phyloP scores from a whole-genome alignment of 2,888 invertebrate genomes.

The Chloroclysta siterata region DNA sequence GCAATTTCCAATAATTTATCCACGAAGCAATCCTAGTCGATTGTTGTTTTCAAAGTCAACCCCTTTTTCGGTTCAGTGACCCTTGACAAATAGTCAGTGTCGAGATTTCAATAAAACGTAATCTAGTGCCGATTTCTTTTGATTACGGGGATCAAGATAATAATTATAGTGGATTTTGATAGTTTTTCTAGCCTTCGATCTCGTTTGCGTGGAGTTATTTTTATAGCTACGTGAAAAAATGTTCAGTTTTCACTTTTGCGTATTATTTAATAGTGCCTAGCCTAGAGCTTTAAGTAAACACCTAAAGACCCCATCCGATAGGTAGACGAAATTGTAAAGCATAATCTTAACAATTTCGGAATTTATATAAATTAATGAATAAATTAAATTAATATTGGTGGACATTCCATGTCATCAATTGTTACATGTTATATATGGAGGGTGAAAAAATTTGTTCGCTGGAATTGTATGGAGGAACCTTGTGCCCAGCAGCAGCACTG shows the following conservation, averaged over 20 bases:
- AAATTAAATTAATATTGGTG: too few relatives aligned
- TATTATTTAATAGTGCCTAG: too few relatives aligned
- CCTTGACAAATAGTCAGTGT: conserved; percentile 30
- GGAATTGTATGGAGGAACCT: too few relatives aligned
- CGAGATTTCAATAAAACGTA: conserved; percentile 28
- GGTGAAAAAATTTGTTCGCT: too few relatives aligned
- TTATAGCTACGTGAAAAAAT: background rate
- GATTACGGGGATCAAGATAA: conserved; percentile 21
- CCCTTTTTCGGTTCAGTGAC: conserved; percentile 34
- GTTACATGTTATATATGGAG: too few relatives aligned
- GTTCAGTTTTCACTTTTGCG: background rate
- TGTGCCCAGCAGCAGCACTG: too few relatives aligned
- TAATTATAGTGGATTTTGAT: conserved; percentile 16
- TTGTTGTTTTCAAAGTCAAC: conserved; percentile 37
- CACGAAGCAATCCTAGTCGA: conserved; percentile 26
- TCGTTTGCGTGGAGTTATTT: background rate
- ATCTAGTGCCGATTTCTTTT: conserved; percentile 25
- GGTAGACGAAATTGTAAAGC: too few relatives aligned
- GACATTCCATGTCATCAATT: too few relatives aligned
- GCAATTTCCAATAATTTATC: conserved; percentile 29
- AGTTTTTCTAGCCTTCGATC: conserved; percentile 8
- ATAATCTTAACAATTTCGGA: too few relatives aligned
- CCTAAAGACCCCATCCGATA: too few relatives aligned
- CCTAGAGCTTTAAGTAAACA: too few relatives aligned
- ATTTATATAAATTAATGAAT: too few relatives aligned